phyloP scores from a whole-genome alignment of 2,113 vertebrate genomes.

The Vidua macroura region DNA sequence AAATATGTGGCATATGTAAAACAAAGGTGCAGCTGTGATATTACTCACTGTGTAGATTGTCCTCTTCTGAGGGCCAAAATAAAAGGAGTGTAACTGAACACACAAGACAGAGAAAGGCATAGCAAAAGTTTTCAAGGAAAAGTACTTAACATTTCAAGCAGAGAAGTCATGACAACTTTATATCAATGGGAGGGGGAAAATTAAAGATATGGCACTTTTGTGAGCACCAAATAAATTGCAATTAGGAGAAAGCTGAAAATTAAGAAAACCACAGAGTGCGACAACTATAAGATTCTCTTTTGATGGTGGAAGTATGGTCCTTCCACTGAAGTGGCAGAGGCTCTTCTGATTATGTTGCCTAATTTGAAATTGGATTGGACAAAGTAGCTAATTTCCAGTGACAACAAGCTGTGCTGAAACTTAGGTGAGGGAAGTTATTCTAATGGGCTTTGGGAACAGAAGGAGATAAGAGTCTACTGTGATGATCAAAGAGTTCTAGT shows the following conservation, averaged over 20 bases:
- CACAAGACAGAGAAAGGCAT: background rate
- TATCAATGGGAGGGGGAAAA: background rate
- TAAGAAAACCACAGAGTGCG: background rate
- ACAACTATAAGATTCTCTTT: background rate
- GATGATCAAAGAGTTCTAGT: conserved; percentile 31
- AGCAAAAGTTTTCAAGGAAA: background rate
- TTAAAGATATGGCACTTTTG: background rate
- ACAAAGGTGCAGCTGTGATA: background rate
- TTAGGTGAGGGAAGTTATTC: conserved; percentile 3
- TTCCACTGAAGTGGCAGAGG: conserved; percentile 16
- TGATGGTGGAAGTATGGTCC: background rate
- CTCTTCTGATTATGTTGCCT: conserved; percentile 16
- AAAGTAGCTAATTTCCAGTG: conserved; percentile 28
- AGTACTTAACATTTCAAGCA: background rate
- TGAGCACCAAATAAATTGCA: background rate
- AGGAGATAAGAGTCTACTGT: background rate
- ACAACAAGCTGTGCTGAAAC: conserved; percentile 17
- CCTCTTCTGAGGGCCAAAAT: background rate
- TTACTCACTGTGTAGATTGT: background rate
- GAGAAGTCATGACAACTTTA: background rate
- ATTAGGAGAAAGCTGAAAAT: background rate
- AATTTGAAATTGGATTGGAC: conserved; percentile 6
- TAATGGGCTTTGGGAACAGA: conserved; percentile 33
- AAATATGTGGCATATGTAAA: background rate
- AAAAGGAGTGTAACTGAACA: background rate